Conservation (phyloP, 37 sponge, comb jelly and placozoan genomes). For the Lycopodina hypogea region DNA sequence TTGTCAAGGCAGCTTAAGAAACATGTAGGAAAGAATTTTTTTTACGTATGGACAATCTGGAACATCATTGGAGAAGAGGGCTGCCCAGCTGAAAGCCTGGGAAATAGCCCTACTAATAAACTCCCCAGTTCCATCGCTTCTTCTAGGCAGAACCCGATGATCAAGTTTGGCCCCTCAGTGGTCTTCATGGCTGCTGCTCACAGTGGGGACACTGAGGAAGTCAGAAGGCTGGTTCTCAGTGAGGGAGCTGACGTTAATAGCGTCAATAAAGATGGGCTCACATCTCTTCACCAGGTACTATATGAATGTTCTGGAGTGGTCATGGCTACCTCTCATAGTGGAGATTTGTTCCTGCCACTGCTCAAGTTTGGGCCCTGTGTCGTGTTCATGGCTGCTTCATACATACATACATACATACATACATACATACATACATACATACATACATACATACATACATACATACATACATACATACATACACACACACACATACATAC, state of each 20-base stretch:
- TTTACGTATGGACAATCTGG: no score
- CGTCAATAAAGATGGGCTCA: slow-evolving; percentile 74
- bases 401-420: no score
- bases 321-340: no score
- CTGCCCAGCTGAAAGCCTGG: slow-evolving; percentile 68
- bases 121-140: slow-evolving; percentile 16
- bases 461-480: no score
- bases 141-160: slow-evolving; percentile 12
- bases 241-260: slow-evolving; percentile 73
- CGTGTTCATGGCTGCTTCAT: slow-evolving; percentile 72
- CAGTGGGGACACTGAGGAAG: slow-evolving; percentile 77
- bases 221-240: slow-evolving; percentile 49
- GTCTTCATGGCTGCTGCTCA: slow-evolving; percentile 74
- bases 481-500: no score
- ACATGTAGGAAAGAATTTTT: no score
- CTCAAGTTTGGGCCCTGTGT: slow-evolving; percentile 63
- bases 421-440: no score
- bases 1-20: no score
- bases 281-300: slow-evolving; percentile 84
- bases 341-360: no score
- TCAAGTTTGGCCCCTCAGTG: slow-evolving; percentile 59
- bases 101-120: slow-evolving; percentile 60
- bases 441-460: no score
- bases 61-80: no score
- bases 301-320: no score